phyloP scores from a whole-genome alignment of 2,113 vertebrate species.

The Trichomycterus rosablanca region DNA sequence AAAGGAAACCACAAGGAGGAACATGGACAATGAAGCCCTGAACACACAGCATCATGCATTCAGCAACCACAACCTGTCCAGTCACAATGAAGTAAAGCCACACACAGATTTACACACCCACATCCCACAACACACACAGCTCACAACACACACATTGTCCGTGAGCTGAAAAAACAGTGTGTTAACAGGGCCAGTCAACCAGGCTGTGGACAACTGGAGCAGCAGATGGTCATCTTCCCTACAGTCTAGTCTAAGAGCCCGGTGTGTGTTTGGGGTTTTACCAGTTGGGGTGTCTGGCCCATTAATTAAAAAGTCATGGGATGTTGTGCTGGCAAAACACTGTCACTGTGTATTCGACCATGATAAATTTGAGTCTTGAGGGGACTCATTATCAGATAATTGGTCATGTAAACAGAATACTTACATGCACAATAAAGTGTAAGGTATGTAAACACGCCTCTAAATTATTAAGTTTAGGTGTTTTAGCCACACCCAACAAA shows the following conservation, averaged over 20 bases:
- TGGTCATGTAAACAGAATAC: no score
- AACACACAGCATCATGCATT: slow-evolving; percentile 35
- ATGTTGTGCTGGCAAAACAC: not conserved
- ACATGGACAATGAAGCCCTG: slow-evolving; percentile 32
- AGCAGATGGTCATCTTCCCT: slow-evolving; percentile 70
- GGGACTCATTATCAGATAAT: no score
- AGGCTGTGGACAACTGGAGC: slow-evolving; percentile 67
- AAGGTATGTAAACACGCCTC: not conserved
- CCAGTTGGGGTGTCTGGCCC: not conserved
- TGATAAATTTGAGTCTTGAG: no score
- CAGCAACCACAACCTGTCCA: slow-evolving; percentile 16
- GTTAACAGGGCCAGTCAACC: slow-evolving; percentile 60
- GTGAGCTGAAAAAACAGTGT: slow-evolving; percentile 54
- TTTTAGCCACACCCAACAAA: not conserved
- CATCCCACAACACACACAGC: slow-evolving; percentile 44
- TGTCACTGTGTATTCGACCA: not conserved
- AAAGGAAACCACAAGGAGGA: no score
- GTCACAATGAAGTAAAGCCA: slow-evolving; percentile 13
- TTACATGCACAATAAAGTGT: no score
- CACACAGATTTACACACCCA: slow-evolving; percentile 43
- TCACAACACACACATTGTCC: slow-evolving; percentile 51
- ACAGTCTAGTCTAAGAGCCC: slow-evolving; percentile 32
- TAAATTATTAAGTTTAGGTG: not conserved
- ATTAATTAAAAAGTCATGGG: not conserved
- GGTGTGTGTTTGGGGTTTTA: slow-evolving; percentile 1